Percentiles rank a stretch among this genome's conserved stretches.
These are phyloP conservation scores for Ephydatia muelleri DNA, from an alignment of 37 sponge, comb jelly and placozoan species.

Conservation along the genomic window DNA sequence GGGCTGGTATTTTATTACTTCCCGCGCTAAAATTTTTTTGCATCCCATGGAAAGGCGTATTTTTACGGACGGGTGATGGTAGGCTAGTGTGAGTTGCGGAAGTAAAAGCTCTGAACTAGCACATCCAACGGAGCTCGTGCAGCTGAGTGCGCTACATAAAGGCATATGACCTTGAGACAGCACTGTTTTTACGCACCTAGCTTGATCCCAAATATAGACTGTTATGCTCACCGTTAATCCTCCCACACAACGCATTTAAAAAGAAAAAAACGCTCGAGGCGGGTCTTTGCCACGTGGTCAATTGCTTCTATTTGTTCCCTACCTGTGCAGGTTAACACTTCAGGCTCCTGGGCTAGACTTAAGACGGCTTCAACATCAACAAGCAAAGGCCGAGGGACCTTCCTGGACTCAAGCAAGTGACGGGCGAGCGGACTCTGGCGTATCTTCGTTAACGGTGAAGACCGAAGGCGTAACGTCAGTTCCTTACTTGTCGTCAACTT, in stretches of 20 bases:
- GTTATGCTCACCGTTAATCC: not conserved
- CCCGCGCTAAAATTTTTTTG: not conserved
- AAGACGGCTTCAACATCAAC: not conserved
- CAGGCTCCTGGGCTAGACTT: not conserved
- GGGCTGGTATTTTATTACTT: not conserved
- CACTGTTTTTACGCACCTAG: not conserved
- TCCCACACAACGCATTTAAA: not conserved
- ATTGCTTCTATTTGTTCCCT: not conserved
- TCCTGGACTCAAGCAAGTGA: not conserved
- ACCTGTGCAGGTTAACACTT: not conserved
- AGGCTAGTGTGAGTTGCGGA: not conserved
- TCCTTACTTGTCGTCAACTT: not conserved
- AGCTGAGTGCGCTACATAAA: not conserved
- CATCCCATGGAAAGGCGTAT: not conserved
- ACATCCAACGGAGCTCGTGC: not conserved
- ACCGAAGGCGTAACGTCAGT: conserved; percentile 35
- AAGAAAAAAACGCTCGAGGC: not conserved
- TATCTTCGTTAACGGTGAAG: conserved; percentile 31
- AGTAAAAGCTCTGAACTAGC: not conserved
- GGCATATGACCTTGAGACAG: not conserved
- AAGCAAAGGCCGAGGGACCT: not conserved
- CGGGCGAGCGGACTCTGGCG: not conserved
- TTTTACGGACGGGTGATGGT: not conserved
- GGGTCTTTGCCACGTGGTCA: not conserved
- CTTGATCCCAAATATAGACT: not conserved